A percentile compares a stretch with the other conserved stretches of the same genome.
These are phyloP conservation scores for Coluber constrictor DNA, from an alignment of 2,797 vertebrate genomes.

Conservation along the genomic window DNA sequence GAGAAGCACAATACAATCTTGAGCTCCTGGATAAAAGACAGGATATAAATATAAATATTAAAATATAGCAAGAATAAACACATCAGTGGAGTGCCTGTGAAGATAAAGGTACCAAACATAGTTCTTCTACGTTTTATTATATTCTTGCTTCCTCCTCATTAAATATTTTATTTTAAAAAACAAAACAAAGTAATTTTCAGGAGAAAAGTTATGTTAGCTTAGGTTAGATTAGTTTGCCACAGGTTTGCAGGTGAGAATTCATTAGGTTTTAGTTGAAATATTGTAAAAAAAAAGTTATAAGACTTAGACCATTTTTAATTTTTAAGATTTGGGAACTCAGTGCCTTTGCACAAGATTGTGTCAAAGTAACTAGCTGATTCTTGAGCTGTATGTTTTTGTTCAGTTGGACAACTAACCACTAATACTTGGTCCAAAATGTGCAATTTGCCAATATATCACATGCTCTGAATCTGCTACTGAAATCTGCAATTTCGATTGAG, in stretches of 20 bases:
- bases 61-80: background rate
- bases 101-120: background rate
- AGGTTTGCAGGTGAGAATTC: background rate
- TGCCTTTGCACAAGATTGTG: background rate
- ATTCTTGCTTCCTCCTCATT: background rate
- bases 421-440: background rate
- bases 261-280: background rate
- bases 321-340: background rate
- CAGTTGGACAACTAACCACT: background rate
- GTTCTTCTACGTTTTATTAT: background rate
- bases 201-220: background rate
- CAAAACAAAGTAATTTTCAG: background rate
- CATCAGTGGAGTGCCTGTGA: background rate
- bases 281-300: background rate
- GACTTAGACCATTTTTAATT: background rate
- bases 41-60: background rate
- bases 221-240: background rate
- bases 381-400: background rate
- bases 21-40: background rate
- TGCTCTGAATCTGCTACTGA: background rate
- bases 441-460: background rate
- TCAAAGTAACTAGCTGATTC: background rate
- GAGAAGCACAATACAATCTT: background rate
- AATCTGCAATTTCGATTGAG: background rate
- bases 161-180: background rate